Evolutionary conservation across 2,888 invertebrate genomes (phyloP), one percentile per base, ranked within the genome.

Genomic region (Thumatha senex): DNA sequence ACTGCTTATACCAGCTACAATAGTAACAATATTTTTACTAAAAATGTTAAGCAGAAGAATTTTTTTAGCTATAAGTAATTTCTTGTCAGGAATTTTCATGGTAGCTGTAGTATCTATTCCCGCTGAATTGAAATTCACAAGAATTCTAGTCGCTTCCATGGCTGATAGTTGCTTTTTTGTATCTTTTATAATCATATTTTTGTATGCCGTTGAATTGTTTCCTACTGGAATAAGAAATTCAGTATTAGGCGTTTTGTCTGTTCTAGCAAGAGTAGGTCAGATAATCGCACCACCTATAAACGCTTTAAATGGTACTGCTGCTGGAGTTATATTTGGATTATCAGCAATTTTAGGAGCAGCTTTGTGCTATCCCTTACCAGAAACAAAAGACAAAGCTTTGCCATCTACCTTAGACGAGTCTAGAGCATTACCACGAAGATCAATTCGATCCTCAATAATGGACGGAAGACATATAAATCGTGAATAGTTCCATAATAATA

Each of bases 211-310:
- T 0, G 98, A 98, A 82, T 80, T 97, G 13, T 97, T 96, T 76
- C 97, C 98, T 0, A 98, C 98, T 0, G 94, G 96, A 1, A 93
- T 97, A 0, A 92, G 98, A 29, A 97, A 96, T 74, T 94, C 95
- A 43, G 97, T 96, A 0, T 93, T 97, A 58, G 97, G 97, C 0
- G 89, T 95, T 11, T 94, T 96, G 40, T 96, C 96, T 0, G 95
- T 96, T 86, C 92, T 95, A 60, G 96, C 97, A 0, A 93, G 97
- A 68, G 72, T 96, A 18, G 98, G 97, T 0, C 96, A 96, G 2
- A 96, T 97, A 80, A 61, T 93, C 2, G 96, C 96, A 0, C 97
- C 97, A 0, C 95, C 94, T 61, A 92, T 97, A 9, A 95, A 95
- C 36, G 86, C 93, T 9, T 74, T 96, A 65, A 80, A 82, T 14